Base-by-base conservation (phyloP, 1,140 invertebrate genomes). In the Drosophila lini region DNA sequence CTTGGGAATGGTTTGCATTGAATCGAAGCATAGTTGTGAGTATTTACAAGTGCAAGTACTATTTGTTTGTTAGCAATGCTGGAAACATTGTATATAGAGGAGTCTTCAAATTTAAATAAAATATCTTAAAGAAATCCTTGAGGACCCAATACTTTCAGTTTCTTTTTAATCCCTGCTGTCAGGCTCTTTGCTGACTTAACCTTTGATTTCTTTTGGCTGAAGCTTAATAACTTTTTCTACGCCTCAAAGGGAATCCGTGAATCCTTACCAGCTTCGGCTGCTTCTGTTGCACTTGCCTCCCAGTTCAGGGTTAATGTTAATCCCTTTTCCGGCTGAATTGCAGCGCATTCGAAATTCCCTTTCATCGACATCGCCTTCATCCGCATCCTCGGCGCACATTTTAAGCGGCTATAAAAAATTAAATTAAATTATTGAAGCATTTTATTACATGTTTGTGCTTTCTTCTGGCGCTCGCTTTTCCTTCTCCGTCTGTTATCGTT, bases 391-490 rank as follows among this genome's bases (percentile, higher is more conserved):
- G 28, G 44, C 22, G n/a, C 62, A 28, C 36, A 59, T 74, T 63
- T 75, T 67, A 40, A 63, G 45, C 10, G 40, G 61, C 25, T 38
- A 58, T 68, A 57, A 65, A 70, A 76, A 80, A 81, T 79, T 68
- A 70, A 77, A 81, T 81, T 78, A 85, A 85, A 88, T 83, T 83
- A 88, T 86, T 82, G 80, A 88, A 65, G 67, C 76, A 88, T 86
- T 86, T 86, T 80, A 88, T 83, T 76, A 63, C 67, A 77, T 85
- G 67, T 74, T 74, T 80, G 71, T 71, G 70, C 75, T 77, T 80
- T 81, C 71, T 45, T 53, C 52, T 38, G 68, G 44, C 44, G 32
- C 32, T 34, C 7, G 48, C 34, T 19, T 15, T 55, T 34, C 10
- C 19, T 7, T 28, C 28, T 44, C 32, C 19, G 13, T 36, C 36